These are phyloP conservation scores for Pyrrhopygopsis socrates DNA, from an alignment of 2,888 invertebrate species.

Conservation along the genomic window DNA sequence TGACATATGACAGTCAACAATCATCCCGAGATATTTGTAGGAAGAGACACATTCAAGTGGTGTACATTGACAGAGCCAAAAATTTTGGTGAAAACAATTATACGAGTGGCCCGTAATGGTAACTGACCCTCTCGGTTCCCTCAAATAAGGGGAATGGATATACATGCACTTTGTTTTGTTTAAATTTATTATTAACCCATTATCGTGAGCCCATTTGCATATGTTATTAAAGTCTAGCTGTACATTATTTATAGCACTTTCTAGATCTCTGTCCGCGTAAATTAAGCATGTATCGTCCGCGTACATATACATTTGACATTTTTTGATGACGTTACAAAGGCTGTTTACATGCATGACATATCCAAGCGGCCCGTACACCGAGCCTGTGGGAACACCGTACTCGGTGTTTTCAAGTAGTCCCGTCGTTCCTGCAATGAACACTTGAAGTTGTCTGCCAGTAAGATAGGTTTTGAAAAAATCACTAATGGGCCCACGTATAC, in stretches of 20 bases:
- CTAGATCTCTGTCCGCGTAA: conserved; percentile 11
- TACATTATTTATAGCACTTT: not conserved
- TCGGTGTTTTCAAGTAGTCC: not conserved
- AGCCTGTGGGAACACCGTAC: conserved; percentile 14
- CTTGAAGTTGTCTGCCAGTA: not conserved
- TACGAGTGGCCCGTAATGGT: not conserved
- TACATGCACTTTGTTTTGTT: conserved; percentile 35
- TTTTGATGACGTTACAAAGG: conserved; percentile 4
- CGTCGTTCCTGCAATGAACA: not conserved
- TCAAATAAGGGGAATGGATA: conserved; percentile 10
- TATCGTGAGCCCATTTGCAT: conserved; percentile 29
- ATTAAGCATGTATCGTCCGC: conserved; percentile 9
- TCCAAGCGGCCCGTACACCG: conserved; percentile 9
- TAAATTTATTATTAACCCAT: conserved; percentile 20
- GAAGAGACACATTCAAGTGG: not conserved
- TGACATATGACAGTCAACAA: not conserved
- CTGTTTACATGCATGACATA: conserved; percentile 23
- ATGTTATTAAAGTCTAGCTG: conserved; percentile 19
- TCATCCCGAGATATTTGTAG: conserved; percentile 9
- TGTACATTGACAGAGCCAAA: not conserved
- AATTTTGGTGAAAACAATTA: conserved; percentile 1
- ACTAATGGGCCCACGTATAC: not conserved
- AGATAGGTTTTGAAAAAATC: conserved; percentile 16
- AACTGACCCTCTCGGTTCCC: not conserved
- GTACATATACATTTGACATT: conserved; percentile 1